phyloP scores from a whole-genome alignment of 2,113 vertebrate genomes.

The Scophthalmus maximus region DNA sequence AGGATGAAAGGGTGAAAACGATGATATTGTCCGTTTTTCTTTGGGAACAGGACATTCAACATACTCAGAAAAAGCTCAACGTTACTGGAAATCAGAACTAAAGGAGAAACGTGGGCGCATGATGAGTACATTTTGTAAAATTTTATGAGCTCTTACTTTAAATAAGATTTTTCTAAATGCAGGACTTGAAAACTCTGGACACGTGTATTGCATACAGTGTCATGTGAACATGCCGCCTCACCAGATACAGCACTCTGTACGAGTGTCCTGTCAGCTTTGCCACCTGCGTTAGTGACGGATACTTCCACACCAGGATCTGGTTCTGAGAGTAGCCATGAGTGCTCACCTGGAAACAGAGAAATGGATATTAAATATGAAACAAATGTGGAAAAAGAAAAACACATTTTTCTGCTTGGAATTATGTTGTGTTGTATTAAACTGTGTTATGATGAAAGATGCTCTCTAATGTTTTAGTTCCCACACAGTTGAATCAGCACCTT shows the following conservation, averaged over 20 bases:
- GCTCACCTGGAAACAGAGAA: slow-evolving; percentile 80
- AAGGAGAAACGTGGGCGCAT: too few relatives aligned
- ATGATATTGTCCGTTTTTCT: too few relatives aligned
- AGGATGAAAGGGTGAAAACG: not conserved
- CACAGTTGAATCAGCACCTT: not conserved
- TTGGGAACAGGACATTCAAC: too few relatives aligned
- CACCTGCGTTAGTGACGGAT: slow-evolving; percentile 85
- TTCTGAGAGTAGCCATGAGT: slow-evolving; percentile 88
- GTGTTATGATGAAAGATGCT: too few relatives aligned
- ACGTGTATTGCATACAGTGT: too few relatives aligned
- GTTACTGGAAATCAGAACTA: not conserved
- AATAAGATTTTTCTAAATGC: too few relatives aligned
- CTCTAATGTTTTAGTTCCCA: too few relatives aligned
- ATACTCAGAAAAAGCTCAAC: not conserved
- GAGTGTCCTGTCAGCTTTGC: slow-evolving; percentile 87
- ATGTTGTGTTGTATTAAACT: too few relatives aligned
- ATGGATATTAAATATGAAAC: not conserved
- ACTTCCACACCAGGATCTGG: slow-evolving; percentile 88
- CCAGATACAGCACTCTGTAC: slow-evolving; percentile 86
- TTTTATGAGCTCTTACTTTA: too few relatives aligned
- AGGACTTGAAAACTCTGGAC: not conserved
- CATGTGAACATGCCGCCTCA: slow-evolving; percentile 45
- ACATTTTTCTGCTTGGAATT: not conserved
- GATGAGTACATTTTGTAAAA: too few relatives aligned
- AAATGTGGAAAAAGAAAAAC: too few relatives aligned